Evolutionary conservation across 2,113 vertebrate genomes (phyloP).

Genomic region (Periophthalmus modestus): DNA sequence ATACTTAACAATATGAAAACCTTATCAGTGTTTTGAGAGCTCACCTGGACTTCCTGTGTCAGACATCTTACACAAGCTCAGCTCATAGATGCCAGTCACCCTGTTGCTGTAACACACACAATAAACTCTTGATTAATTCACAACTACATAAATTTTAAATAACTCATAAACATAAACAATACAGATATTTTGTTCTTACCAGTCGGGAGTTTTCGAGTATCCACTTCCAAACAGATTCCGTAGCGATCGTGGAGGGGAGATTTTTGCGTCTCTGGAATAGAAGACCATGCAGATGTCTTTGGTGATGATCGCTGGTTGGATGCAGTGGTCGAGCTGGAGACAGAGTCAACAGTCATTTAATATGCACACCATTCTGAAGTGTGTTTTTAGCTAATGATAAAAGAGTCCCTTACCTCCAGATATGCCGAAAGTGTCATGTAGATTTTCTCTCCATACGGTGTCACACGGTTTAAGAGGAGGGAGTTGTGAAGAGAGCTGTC

Average conservation of each 20-base stretch:
- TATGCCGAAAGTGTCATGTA: constrained; percentile 98
- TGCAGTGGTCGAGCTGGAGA: constrained; percentile 94
- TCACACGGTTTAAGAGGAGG: constrained; percentile 93
- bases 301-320: constrained; percentile 96
- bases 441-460: constrained; percentile 96
- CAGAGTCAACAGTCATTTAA: constrained; percentile 11
- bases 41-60: constrained; percentile 97
- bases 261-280: constrained; percentile 94
- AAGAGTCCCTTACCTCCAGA: constrained; percentile 84
- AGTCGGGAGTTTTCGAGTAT: constrained; percentile 93
- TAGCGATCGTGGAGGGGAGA: constrained; percentile 92
- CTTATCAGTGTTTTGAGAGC: constrained; percentile 21
- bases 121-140: neutral
- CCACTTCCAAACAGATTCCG: constrained; percentile 95
- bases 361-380: neutral
- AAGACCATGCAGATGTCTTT: constrained; percentile 99
- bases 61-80: constrained; percentile 96
- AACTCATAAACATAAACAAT: neutral
- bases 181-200: constrained; percentile 73
- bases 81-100: constrained; percentile 95
- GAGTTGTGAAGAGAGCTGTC: constrained; percentile 99
- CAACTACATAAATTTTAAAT: neutral
- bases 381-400: neutral
- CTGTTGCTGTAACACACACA: constrained; percentile 83
- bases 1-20: too few relatives aligned